Base-by-base conservation (phyloP, 1,140 invertebrate species). In the Eueides isabella region DNA sequence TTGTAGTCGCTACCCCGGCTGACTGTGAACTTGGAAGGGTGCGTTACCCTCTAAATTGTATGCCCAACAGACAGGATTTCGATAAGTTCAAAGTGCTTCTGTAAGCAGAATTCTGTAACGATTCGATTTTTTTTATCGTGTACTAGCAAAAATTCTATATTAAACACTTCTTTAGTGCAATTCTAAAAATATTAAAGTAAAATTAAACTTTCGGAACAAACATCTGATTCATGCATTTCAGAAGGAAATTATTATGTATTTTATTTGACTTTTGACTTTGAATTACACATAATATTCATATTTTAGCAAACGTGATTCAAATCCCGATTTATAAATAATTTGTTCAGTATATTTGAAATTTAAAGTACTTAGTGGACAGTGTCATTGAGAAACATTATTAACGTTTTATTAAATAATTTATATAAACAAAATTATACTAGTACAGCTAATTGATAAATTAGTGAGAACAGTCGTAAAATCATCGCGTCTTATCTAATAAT, bases 1-100 rank as follows among this genome's bases (percentile, higher is more conserved):
- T 61, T 62, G 71, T 74, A 67, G 72, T 75, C 72, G 72, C 83
- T 82, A 83, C 83, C 86, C 84, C 81, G 77, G 78, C 77, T 83
- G 80, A 80, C 85, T 81, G 74, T 80, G 84, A 84, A 85, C 84
- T 87, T 86, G 86, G 86, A 85, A 79, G 90, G 90, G 90, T 90
- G 85, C 85, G 84, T 87, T 88, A 89, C 86, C 87, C 88, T 84
- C 85, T 83, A 75, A 62, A 71, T 69, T 63, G 33, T 33, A 44
- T 61, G 30, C 28, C 30, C 30, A 29, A 30, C 30, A 61, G 30
- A 69, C 44, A 12, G 29, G 31, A 30, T 69, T 61, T 30, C 66
- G 26, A 48, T 19, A 19, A 31, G 41, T 69, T 69, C 19, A 48
- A 67, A 67, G 48, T 55, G 48, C 48, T 55, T 55, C 7, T 7